Base-by-base conservation (phyloP, 2,888 invertebrate genomes). In the Callosobruchus maculatus region DNA sequence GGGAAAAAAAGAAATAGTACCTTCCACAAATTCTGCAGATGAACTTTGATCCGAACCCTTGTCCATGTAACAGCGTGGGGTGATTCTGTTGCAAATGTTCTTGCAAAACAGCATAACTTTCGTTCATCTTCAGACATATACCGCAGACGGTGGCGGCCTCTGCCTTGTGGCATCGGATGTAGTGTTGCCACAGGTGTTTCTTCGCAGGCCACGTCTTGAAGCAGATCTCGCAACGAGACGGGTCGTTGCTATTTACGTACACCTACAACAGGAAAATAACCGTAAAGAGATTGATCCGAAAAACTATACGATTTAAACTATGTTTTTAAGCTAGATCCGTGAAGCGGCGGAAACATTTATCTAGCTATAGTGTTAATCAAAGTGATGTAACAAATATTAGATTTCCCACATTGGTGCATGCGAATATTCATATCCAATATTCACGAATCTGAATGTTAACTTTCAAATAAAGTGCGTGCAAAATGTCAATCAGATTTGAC, bases 141-240 rank as follows among this genome's bases (percentile, higher is more conserved):
- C 91, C 91, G 76, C 90, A 91, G 0, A 90, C 89, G 0, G 90
- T 90, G 0, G 90, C 90, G 0, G 90, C 90, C 67, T 89, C 89
- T 13, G 86, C 83, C 71, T 89, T 88, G 81, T 91, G 91, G 79
- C 90, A 90, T 7, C 91, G 86, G 68, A 87, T 87, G 72, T 90
- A 85, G 82, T 91, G 91, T 80, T 90, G 90, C 91, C 91, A 91
- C 0, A 91, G 83, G 78, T 90, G 90, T 78, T 90, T 90, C 77
- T 90, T 90, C 0, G 90, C 90, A 0, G 90, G 90, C 90, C 90
- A 91, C 13, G 88, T 88, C 80, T 90, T 91, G 5, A 88, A 87
- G 77, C 91, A 91, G n/a, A 90, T 89, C 78, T 90, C 90, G 78
- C 91, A 88, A 22, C 84, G 81, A 4, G 87, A 86, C 0, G 88